Conservation (phyloP, 2,113 vertebrate genomes). For the Petrocephalus zakoni region DNA sequence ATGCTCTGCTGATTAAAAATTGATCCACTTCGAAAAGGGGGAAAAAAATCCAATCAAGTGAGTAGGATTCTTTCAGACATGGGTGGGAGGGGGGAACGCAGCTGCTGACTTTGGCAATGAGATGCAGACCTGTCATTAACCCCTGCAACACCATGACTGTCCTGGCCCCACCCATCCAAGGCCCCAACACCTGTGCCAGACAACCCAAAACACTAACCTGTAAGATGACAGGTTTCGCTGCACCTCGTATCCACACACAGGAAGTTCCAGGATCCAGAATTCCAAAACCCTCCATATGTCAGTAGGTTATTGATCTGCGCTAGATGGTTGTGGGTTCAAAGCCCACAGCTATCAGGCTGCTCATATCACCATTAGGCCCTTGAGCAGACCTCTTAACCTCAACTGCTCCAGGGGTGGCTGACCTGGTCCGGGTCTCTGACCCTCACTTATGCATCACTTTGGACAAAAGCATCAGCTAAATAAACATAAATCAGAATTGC, state of each 20-base stretch:
- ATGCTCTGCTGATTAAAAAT: conserved; percentile 87
- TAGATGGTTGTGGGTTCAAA: neutral
- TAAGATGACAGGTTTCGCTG: neutral
- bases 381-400: neutral
- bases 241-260: neutral
- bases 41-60: conserved; percentile 77
- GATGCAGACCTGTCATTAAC: neutral
- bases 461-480: neutral
- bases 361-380: neutral
- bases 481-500: neutral
- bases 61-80: conserved; percentile 73
- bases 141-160: neutral
- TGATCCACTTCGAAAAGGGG: conserved; percentile 69
- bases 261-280: neutral
- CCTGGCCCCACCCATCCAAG: neutral
- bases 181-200: neutral
- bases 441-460: neutral
- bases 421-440: too few species aligned
- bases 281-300: neutral
- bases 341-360: neutral
- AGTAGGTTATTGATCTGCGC: neutral
- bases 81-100: conserved; percentile 68
- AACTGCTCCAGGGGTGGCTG: neutral
- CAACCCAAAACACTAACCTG: neutral
- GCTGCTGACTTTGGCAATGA: conserved; percentile 37